Base-by-base conservation (phyloP, 2,797 vertebrate genomes). In the Apogon talboti region DNA sequence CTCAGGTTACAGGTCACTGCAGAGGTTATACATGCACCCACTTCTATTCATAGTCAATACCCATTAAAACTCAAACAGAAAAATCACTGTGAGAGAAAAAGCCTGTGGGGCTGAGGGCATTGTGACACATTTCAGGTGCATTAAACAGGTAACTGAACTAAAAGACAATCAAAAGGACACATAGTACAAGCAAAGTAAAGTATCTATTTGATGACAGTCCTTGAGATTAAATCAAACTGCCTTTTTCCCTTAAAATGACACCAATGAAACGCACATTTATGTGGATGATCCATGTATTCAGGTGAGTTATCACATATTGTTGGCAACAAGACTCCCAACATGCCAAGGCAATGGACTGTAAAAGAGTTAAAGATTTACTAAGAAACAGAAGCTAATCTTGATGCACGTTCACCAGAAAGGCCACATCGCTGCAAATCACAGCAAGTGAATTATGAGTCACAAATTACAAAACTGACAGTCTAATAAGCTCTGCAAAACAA, bases 11-110 rank as follows among this genome's bases (percentile, higher is more conserved):
- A 78, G 75, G 69, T 79, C 81, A 50, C 30, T 12, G 53, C 37
- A 51, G 66, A 76, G 60, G 64, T 47, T 37, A 51, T 18, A 30
- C 61, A 42, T 43, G 40, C 0, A 3, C 47, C 43, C 55, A n/a
- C 44, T 30, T 54, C 63, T 79, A 81, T 78, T 69, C 71, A 69
- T 74, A 85, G 68, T 18, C 43, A 15, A 78, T 66, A 74, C 54
- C 66, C 57, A 56, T 60, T 78, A 9, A 12, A 67, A 53, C 49
- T 15, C n/a, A 40, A 18, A 62, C 18, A 47, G 45, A 66, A 58
- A 45, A 56, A 8, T 37, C 16, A 42, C 60, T 3, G 40, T n/a
- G 13, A 42, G n/a, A 37, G 51, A 73, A 16, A 30, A 33, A n/a
- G 24, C 11, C 18, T 16, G 40, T 4, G 6, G 2, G 42, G 12